Evolutionary conservation across 2,113 vertebrate genomes (phyloP), one percentile per base, ranked within the genome.

Genomic region (Vidua chalybeata): DNA sequence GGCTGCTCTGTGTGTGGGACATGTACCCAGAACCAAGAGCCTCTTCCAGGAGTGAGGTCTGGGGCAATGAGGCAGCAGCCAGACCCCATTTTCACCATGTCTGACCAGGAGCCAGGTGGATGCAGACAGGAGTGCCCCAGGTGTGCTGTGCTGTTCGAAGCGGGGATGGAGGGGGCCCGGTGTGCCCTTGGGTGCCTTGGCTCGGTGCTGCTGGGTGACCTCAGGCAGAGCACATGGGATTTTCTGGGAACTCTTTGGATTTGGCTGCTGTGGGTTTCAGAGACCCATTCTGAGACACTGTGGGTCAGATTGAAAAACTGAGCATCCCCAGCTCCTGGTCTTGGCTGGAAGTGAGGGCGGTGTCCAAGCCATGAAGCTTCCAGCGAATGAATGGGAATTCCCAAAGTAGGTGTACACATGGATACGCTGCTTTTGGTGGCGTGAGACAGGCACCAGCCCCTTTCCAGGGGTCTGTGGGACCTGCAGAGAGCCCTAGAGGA

Each of bases 341-440:
- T 30, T 6, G 33, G 7, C 80, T 84, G 68, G 39, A 51, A 52
- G 46, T 31, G 51, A 48, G 48, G 30, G 35, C 41, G n/a, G 41
- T 82, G 41, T 37, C 61, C 77, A 81, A 3, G 13, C 14, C 15
- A 6, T 1, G 48, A 61, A 45, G 46, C 17, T 92, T n/a, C 49
- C 37, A 31, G 20, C 3, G 37, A 51, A 28, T n/a, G 55, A 62
- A 21, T 1, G 1, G 48, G 73, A 35, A 61, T 24, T 82, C 76
- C 73, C 73, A 64, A 81, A 82, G 55, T 0, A 9, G 30, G 14
- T 22, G 15, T 81, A 74, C 49, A 58, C 61, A 12, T 0, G 6
- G 37, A 54, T 35, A 35, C 0, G 0, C 41, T 59, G 66, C 80
- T 91, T 79, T 48, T 0, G 13, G 3, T 67, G 76, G 43, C 0